Base-by-base conservation (phyloP, 2,797 vertebrate genomes). In the Paratrypauchen microcephalus region DNA sequence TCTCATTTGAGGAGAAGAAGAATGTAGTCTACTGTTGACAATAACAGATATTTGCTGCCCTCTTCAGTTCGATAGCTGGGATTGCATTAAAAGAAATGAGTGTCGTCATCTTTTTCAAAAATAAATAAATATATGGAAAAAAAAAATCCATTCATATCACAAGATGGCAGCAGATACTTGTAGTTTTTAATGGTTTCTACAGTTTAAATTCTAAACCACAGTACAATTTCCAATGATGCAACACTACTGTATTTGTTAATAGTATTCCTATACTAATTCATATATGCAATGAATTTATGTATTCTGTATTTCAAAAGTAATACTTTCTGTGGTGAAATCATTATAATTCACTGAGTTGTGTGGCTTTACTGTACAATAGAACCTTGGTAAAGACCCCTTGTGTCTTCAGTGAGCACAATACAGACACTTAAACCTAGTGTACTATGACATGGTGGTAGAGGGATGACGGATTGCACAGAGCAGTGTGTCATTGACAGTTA, bases 121-220 rank as follows among this genome's bases (percentile, higher is more conserved):
- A 65, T 65, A 65, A 30, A 65, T 30, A 50, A 26, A 64, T 30
- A 50, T 24, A 24, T 63, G 28, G 28, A 52, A n/a, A 30, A 30
- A 50, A 50, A 28, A 28, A 13, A 54, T 45, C 54, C 23, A 65
- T 45, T 45, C 41, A 45, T 45, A 45, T 61, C 89, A 4, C 71
- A 83, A 88, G 90, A 57, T 87, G 89, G 87, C 83, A 88, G 90
- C 86, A 92, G 57, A 84, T 80, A 71, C 41, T 45, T 13, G 11
- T 41, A 41, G 13, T 41, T 60, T 73, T 52, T 3, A 24, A 16
- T 47, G 41, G 3, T 41, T 41, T 41, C 39, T 9, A 59, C 36
- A 9, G 11, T 12, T 12, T 16, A n/a, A 8, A 62, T 16, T 39
- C 8, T 19, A 19, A 62, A 13, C 4, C 60, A 62, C 60, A 23